Evolutionary conservation across 2,113 vertebrate genomes (phyloP).

Genomic region (Cardinalis cardinalis): DNA sequence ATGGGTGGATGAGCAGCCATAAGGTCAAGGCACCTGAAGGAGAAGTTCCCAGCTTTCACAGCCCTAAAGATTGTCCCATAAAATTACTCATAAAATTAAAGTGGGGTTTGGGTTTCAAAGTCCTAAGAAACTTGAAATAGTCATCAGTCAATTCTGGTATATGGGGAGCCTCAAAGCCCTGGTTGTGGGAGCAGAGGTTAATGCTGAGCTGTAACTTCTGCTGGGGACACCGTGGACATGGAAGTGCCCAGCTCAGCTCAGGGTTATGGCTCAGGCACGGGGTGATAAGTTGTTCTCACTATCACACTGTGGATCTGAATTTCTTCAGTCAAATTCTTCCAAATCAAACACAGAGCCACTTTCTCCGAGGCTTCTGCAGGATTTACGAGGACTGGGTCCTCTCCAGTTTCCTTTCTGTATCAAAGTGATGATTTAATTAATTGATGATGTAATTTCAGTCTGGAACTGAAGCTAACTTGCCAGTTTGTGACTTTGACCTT

Average conservation of each 20-base stretch:
- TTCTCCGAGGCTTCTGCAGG: background rate
- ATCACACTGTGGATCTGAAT: background rate
- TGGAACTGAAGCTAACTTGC: slow-evolving; percentile 22
- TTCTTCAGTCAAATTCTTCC: background rate
- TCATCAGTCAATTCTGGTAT: background rate
- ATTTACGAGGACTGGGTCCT: background rate
- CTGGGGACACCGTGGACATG: background rate
- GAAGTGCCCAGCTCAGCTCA: background rate
- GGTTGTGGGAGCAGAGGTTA: background rate
- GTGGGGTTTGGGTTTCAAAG: slow-evolving; percentile 14
- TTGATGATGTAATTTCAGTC: slow-evolving; percentile 35
- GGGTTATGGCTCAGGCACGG: background rate
- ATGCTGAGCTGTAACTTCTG: background rate
- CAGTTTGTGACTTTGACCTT: slow-evolving; percentile 15
- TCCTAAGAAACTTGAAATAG: slow-evolving; percentile 2
- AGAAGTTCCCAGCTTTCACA: slow-evolving; percentile 5
- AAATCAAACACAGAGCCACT: background rate
- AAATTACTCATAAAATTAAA: slow-evolving; percentile 59
- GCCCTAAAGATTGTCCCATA: slow-evolving; percentile 22
- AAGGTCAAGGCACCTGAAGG: slow-evolving; percentile 40
- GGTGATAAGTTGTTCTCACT: background rate
- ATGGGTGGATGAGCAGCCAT: background rate
- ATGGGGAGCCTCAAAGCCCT: background rate
- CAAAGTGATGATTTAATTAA: slow-evolving; percentile 49
- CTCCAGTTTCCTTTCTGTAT: slow-evolving; percentile 11